Base-by-base conservation (phyloP, 2,797 vertebrate genomes). In the Phyllotis vaccarum region DNA sequence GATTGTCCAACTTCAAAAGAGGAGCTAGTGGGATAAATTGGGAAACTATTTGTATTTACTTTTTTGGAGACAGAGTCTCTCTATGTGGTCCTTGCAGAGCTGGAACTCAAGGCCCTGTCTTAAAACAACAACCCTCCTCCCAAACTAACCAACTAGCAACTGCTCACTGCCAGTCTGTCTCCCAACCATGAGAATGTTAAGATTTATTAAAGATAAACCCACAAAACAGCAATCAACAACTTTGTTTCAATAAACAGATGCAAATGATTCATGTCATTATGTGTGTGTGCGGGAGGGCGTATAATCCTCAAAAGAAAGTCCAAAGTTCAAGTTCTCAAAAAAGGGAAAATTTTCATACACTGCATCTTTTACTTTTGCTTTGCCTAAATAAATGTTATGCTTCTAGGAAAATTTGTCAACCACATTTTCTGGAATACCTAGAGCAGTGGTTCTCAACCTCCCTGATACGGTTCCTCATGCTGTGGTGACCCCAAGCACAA, bases 141-240 rank as follows among this genome's bases (percentile, higher is more conserved):
- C 17, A 56, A 66, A 66, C 14, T 37, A 74, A 24, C 49, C 91
- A 90, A 79, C 54, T 37, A 86, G 46, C 40, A 96, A 81, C 4
- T 24, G 34, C 16, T 21, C 60, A 54, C 22, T 82, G 74, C 78
- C 89, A 85, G 70, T 74, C 60, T 90, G 58, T 81, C 64, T 93
- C 43, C 95, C 64, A 95, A 46, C 27, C 29, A 58, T 27, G 40
- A 83, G 90, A 79, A 54, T 5, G 7, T 86, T 49, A 91, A 49
- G n/a, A 37, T 82, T 93, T 88, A 88, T 29, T 82, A 56, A 87
- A 43, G 52, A 87, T 76, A 93, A 92, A n/a, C 3, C 19, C 24
- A 74, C 89, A 93, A n/a, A 81, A 96, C 27, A 90, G 46, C 27
- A 86, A 90, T 1, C 31, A 13, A 89, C 21, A 92, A 95, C 79